Evolutionary conservation across 2,888 invertebrate genomes (phyloP).

Genomic region (Apamea crenata): DNA sequence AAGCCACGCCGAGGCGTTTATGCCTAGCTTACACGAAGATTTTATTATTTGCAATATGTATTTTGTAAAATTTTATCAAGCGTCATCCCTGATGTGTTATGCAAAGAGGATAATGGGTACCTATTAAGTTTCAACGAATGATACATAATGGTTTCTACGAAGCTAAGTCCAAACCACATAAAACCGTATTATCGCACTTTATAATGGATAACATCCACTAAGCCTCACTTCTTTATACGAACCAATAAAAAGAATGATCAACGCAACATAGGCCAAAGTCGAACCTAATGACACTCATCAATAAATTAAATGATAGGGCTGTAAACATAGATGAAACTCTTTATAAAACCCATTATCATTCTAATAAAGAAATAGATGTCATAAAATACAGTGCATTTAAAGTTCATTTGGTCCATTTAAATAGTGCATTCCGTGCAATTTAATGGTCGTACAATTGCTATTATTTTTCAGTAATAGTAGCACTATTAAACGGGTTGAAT

Average conservation of each 20-base stretch:
- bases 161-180: neutral
- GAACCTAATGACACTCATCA: slow-evolving; percentile 58
- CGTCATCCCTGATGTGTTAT: neutral
- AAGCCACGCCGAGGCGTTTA: too few relatives aligned
- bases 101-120: neutral
- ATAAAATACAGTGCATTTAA: slow-evolving; percentile 61
- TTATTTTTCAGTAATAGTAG: slow-evolving; percentile 73
- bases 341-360: slow-evolving; percentile 52
- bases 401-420: slow-evolving; percentile 51
- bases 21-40: neutral
- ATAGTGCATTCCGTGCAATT: slow-evolving; percentile 57
- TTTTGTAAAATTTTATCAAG: neutral
- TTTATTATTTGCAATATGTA: neutral
- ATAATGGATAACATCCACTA: slow-evolving; percentile 37
- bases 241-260: slow-evolving; percentile 61
- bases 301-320: slow-evolving; percentile 63
- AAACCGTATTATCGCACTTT: slow-evolving; percentile 21
- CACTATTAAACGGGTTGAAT: slow-evolving; percentile 68
- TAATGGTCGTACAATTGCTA: slow-evolving; percentile 65
- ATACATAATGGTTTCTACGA: slow-evolving; percentile 1
- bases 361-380: slow-evolving; percentile 55
- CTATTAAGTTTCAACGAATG: neutral
- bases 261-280: slow-evolving; percentile 35
- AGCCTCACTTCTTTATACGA: slow-evolving; percentile 40
- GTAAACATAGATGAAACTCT: slow-evolving; percentile 53